phyloP scores from a whole-genome alignment of 2,113 vertebrate genomes.

The Marmota monax region DNA sequence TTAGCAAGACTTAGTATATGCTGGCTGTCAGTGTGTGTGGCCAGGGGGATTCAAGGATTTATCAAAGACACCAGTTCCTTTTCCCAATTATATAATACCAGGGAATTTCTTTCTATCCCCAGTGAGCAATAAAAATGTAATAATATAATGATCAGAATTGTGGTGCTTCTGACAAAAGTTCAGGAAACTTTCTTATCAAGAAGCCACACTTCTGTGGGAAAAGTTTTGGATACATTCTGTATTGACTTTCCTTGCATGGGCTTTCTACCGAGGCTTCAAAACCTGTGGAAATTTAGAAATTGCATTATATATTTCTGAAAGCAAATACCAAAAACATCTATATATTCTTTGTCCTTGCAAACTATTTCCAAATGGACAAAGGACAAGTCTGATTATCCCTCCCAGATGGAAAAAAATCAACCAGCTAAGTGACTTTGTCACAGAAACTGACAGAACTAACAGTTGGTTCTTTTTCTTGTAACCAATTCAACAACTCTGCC shows the following conservation, averaged over 20 bases:
- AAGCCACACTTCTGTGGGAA: background rate
- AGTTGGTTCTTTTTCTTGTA: background rate
- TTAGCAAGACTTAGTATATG: background rate
- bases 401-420: conserved; percentile 16
- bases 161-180: background rate
- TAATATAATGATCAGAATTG: background rate
- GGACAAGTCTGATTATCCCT: background rate
- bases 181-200: background rate
- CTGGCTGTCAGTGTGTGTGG: background rate
- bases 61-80: background rate
- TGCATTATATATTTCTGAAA: conserved; percentile 26
- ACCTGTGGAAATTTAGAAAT: conserved; percentile 4
- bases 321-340: conserved; percentile 17
- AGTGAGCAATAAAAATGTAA: conserved; percentile 6
- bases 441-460: conserved; percentile 33
- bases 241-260: background rate
- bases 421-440: background rate
- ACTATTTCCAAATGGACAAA: conserved; percentile 47
- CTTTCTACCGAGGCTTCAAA: conserved; percentile 15
- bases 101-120: background rate
- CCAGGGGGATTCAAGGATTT: background rate
- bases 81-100: background rate
- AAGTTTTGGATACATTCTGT: conserved; percentile 4
- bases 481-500: background rate
- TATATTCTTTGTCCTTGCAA: conserved; percentile 27